Conservation (phyloP, 2,113 vertebrate genomes). For the Phylloscopus trochiloides region DNA sequence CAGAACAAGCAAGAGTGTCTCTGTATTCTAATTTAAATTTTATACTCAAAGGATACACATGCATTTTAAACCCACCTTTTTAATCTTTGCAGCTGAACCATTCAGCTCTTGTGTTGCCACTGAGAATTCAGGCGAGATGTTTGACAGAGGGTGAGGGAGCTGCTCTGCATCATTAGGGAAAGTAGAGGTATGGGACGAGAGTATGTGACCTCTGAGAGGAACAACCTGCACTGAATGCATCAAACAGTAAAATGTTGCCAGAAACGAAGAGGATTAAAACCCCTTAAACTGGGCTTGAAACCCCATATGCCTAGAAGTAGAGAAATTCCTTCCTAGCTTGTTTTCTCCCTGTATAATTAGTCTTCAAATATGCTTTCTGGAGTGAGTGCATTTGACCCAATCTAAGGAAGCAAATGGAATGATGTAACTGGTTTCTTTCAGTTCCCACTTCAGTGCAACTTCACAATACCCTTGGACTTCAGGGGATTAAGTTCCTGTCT, state of each 20-base stretch:
- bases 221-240: not conserved
- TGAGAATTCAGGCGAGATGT: not conserved
- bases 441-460: constrained; percentile 58
- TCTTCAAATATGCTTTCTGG: constrained; percentile 17
- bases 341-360: constrained; percentile 35
- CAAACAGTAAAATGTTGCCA: constrained; percentile 15
- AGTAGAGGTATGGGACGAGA: not conserved
- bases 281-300: not conserved
- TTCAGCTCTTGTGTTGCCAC: not conserved
- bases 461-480: constrained; percentile 63
- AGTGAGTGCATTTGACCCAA: constrained; percentile 29
- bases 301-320: not conserved
- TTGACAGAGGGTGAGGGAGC: not conserved
- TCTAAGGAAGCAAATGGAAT: constrained; percentile 41
- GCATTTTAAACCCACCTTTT: constrained; percentile 2
- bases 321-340: constrained; percentile 22
- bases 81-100: constrained; percentile 20
- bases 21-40: constrained; percentile 30
- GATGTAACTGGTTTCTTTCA: constrained; percentile 66
- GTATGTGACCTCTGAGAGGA: not conserved
- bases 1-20: not conserved
- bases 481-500: constrained; percentile 66
- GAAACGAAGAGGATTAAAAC: constrained; percentile 20
- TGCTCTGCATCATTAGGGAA: not conserved
- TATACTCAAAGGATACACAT: not conserved